These are phyloP conservation scores for Trachelipus rathkii DNA, from an alignment of 1,140 invertebrate genomes.

Conservation along the genomic window DNA sequence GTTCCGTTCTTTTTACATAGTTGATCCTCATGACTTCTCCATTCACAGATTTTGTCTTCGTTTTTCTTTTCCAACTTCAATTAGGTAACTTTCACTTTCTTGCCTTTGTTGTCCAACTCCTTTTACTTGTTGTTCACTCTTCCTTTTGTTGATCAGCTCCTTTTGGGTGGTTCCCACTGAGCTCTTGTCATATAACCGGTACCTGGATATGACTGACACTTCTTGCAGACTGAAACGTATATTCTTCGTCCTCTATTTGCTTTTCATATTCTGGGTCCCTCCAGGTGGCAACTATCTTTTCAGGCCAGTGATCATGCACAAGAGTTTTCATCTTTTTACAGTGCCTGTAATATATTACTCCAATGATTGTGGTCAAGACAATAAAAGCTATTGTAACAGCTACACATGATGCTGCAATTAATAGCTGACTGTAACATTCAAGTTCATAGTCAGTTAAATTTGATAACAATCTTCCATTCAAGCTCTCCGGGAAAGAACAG, in stretches of 20 bases:
- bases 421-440: slow-evolving; percentile 41
- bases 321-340: slow-evolving; percentile 44
- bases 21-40: slow-evolving; percentile 21
- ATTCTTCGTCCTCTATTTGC: slow-evolving; percentile 43
- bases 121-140: slow-evolving; percentile 18
- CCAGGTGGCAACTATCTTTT: slow-evolving; percentile 44
- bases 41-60: slow-evolving; percentile 18
- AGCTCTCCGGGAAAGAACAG: slow-evolving; percentile 34
- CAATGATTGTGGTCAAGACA: slow-evolving; percentile 33
- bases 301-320: slow-evolving; percentile 44
- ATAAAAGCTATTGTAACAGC: slow-evolving; percentile 36
- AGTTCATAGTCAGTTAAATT: slow-evolving; percentile 42
- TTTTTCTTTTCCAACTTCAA: slow-evolving; percentile 25
- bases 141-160: too few species aligned
- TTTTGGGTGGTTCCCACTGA: slow-evolving; percentile 39
- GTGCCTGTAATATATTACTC: slow-evolving; percentile 42
- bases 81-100: slow-evolving; percentile 18
- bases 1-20: slow-evolving; percentile 25
- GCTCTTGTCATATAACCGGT: slow-evolving; percentile 45
- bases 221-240: slow-evolving; percentile 41
- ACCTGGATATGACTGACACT: slow-evolving; percentile 41
- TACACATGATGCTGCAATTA: slow-evolving; percentile 38
- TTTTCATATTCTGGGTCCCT: slow-evolving; percentile 44
- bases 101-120: too few species aligned
- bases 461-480: slow-evolving; percentile 36